phyloP scores from a whole-genome alignment of 2,113 vertebrate genomes.

The Tachycineta bicolor region DNA sequence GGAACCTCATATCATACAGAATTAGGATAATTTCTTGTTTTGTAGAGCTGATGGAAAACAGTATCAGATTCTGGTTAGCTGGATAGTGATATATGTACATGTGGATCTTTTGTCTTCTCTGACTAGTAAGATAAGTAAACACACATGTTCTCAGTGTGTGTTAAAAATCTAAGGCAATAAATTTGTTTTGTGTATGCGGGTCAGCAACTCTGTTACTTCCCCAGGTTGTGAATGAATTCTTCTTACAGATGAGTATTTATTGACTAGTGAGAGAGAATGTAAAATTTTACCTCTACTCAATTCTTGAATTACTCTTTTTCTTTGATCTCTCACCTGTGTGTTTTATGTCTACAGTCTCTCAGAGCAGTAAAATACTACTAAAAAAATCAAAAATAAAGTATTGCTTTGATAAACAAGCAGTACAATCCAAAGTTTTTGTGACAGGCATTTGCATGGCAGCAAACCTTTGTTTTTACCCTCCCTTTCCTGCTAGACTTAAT shows the following conservation, averaged over 20 bases:
- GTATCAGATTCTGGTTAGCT: not conserved
- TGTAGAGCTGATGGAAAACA: not conserved
- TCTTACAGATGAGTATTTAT: not conserved
- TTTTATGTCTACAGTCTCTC: not conserved
- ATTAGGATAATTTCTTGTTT: not conserved
- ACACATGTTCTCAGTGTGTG: not conserved
- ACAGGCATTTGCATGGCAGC: not conserved
- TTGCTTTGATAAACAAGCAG: not conserved
- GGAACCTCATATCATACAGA: not conserved
- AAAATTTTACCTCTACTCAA: not conserved
- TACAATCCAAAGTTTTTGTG: not conserved
- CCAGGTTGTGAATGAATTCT: not conserved
- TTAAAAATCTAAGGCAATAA: not conserved
- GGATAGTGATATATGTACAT: not conserved
- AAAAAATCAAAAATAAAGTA: not conserved
- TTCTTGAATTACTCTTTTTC: not conserved
- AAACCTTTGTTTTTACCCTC: not conserved
- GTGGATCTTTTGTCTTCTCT: not conserved
- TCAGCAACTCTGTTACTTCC: not conserved
- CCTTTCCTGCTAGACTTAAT: not conserved
- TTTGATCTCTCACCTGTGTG: not conserved
- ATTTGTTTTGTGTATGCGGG: not conserved
- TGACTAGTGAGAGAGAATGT: not conserved
- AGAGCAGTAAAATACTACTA: not conserved
- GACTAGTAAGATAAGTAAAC: not conserved